Percentiles rank a stretch among this genome's conserved stretches.
These are phyloP conservation scores for Camptogramma bilineatum DNA, from an alignment of 2,888 invertebrate species.

Conservation along the genomic window DNA sequence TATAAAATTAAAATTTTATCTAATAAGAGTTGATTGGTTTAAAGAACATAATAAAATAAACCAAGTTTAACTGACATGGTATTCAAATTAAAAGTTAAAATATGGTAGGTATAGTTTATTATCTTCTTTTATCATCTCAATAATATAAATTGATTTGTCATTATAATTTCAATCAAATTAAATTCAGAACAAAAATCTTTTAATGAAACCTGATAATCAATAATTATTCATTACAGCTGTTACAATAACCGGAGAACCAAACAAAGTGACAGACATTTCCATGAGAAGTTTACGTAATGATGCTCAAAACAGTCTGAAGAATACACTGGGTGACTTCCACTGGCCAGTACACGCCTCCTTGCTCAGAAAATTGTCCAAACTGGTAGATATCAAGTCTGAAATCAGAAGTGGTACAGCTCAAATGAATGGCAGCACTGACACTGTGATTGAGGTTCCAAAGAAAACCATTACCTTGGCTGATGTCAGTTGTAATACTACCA, in stretches of 20 bases:
- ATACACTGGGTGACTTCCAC: constrained; percentile 61
- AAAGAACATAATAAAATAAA: too few relatives aligned
- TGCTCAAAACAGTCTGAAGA: constrained; percentile 69
- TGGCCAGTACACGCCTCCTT: constrained; percentile 77
- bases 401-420: constrained; percentile 59
- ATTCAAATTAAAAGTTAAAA: too few relatives aligned
- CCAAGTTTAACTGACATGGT: too few relatives aligned
- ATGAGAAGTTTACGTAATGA: constrained; percentile 78
- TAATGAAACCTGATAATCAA: neutral
- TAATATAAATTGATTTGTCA: too few relatives aligned
- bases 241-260: constrained; percentile 75
- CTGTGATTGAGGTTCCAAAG: constrained; percentile 59
- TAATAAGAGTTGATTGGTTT: neutral
- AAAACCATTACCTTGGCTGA: constrained; percentile 71
- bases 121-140: too few relatives aligned
- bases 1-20: neutral
- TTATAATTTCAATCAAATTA: too few relatives aligned
- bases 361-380: constrained; percentile 76
- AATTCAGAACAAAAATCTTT: too few relatives aligned
- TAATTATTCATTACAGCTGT: constrained; percentile 59
- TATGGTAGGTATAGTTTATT: too few relatives aligned
- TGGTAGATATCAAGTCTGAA: constrained; percentile 78
- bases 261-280: constrained; percentile 75
- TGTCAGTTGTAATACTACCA: constrained; percentile 76
- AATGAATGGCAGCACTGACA: constrained; percentile 74